Conservation (phyloP, 2,888 invertebrate species). For the Gibbula magus region DNA sequence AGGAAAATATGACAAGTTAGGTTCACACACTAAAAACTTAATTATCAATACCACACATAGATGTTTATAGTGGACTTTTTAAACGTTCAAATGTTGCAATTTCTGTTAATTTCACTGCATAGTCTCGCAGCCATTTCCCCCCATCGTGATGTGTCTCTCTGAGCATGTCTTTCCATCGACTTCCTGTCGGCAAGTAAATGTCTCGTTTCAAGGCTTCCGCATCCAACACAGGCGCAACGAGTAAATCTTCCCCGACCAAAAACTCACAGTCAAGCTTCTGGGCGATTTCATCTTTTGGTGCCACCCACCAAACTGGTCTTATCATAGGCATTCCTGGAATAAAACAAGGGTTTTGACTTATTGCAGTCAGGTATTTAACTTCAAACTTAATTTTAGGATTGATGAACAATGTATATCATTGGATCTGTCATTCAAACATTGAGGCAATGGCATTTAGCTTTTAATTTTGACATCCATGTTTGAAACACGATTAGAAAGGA, state of each 20-base stretch:
- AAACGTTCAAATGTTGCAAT: slow-evolving; percentile 41
- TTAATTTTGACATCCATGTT: no score
- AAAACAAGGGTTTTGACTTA: slow-evolving; percentile 60
- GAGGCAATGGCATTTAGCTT: slow-evolving; percentile 79
- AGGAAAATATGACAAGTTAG: no score
- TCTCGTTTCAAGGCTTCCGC: slow-evolving; percentile 52
- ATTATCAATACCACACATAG: background rate
- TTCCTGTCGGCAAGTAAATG: slow-evolving; percentile 63
- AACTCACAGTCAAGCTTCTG: slow-evolving; percentile 85
- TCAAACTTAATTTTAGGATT: background rate
- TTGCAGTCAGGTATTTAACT: background rate
- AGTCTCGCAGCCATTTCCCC: slow-evolving; percentile 51
- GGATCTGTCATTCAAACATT: slow-evolving; percentile 77
- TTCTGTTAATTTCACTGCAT: slow-evolving; percentile 35
- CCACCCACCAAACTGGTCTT: slow-evolving; percentile 91
- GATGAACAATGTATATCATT: background rate
- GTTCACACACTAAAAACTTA: no score
- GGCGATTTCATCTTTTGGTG: slow-evolving; percentile 85
- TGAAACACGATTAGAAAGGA: background rate
- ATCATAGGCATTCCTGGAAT: slow-evolving; percentile 84
- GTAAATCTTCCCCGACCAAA: slow-evolving; percentile 63
- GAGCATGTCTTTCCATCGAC: slow-evolving; percentile 53
- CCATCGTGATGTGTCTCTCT: slow-evolving; percentile 43
- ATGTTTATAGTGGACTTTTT: slow-evolving; percentile 4
- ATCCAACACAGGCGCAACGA: slow-evolving; percentile 72